A percentile compares a stretch with the other conserved stretches of the same genome.
Evolutionary conservation across 2,888 invertebrate genomes (phyloP).

Genomic region (Dione vanillae): DNA sequence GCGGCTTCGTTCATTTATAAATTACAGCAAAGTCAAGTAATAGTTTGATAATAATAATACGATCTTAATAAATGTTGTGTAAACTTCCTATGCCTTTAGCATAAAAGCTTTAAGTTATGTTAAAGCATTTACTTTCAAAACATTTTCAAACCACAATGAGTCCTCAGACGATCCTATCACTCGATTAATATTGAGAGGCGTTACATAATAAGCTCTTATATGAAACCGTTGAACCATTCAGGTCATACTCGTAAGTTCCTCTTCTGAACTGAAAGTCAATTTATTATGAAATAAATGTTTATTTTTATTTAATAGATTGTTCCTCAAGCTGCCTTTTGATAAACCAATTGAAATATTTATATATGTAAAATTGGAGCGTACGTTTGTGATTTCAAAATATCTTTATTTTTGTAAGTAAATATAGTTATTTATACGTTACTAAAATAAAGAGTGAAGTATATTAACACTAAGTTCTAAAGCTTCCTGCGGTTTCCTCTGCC

Average conservation of each 20-base stretch:
- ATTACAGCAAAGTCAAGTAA: too few relatives aligned
- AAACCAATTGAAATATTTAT: not conserved
- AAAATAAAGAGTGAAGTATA: too few relatives aligned
- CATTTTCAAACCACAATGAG: constrained; percentile 30
- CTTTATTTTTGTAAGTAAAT: too few relatives aligned
- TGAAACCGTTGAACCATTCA: constrained; percentile 14
- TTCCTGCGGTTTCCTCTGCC: too few relatives aligned
- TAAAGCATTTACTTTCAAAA: constrained; percentile 33
- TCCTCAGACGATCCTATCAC: constrained; percentile 50
- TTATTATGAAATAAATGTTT: constrained; percentile 2
- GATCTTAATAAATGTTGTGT: not conserved
- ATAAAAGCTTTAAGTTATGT: not conserved
- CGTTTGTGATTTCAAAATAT: too few relatives aligned
- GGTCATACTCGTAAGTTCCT: constrained; percentile 23
- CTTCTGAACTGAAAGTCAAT: constrained; percentile 17
- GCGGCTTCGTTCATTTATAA: too few relatives aligned
- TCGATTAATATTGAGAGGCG: constrained; percentile 41
- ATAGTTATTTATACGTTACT: too few relatives aligned
- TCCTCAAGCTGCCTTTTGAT: not conserved
- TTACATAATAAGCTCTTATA: constrained; percentile 33
- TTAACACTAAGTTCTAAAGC: too few relatives aligned
- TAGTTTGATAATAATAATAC: too few relatives aligned
- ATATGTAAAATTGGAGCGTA: too few relatives aligned
- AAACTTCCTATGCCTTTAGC: not conserved
- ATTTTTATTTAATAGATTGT: constrained; percentile 8